Base-by-base conservation (phyloP, 2,113 vertebrate genomes). In the Dasyprocta punctata region DNA sequence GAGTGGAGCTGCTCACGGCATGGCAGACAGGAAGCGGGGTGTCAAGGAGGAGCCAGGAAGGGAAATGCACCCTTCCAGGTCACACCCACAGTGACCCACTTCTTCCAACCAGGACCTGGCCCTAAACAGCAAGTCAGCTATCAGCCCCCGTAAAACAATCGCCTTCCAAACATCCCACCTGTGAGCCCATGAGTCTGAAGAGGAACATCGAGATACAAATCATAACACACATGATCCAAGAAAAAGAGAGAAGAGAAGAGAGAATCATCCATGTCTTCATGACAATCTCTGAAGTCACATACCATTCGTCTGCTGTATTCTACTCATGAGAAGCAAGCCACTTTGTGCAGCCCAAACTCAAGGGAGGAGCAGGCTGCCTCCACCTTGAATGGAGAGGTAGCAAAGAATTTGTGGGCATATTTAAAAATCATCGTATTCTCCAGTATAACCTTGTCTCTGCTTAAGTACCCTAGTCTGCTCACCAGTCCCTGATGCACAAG, bases 401-500 rank as follows among this genome's bases (percentile, higher is more conserved):
- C 30, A 56, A 81, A 65, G 41, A 41, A 58, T 77, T 58, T 8
- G 36, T 67, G 44, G 41, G 13, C 2, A 11, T 36, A 36, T 81
- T 67, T 54, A 12, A 71, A 90, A 89, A 77, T 19, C 28, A 47
- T 56, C 24, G 17, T 10, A 26, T 38, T 14, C 6, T 22, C 22
- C 20, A 20, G 41, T 14, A 47, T 13, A 8, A 60, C 69, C 36
- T 44, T 80, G 61, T 73, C 54, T 67, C 13, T 73, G 28, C 52
- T 61, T 77, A 58, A 9, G 52, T 13, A 44, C 20, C 36, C 58
- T 11, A 41, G 36, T 10, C 61, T 56, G 13, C 63, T 89, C 0
- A 0, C 56, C 14, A 16, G 30, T 36, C 28, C 26, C 0, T 11
- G 49, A 19, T 33, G 26, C 24, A 7, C 3, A 20, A 84, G 56